Evolutionary conservation across 1,140 invertebrate species (phyloP).

Genomic region (Heliconius nattereri): DNA sequence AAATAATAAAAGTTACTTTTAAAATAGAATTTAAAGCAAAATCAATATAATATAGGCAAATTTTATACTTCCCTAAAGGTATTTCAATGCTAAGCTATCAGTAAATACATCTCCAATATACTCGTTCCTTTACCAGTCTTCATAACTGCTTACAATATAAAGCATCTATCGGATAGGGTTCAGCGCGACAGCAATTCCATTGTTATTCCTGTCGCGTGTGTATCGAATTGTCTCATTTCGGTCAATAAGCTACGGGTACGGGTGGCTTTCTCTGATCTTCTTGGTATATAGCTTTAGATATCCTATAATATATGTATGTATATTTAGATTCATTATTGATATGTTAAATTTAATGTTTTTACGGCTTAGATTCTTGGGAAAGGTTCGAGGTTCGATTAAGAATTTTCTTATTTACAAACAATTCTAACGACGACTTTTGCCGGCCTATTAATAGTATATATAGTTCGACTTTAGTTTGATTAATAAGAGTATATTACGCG

Average conservation of each 20-base stretch:
- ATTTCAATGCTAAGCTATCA: background rate
- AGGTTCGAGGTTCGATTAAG: no score
- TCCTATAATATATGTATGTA: background rate
- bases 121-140: background rate
- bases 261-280: slow-evolving; percentile 13
- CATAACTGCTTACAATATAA: background rate
- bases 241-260: slow-evolving; percentile 24
- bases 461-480: no score
- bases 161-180: background rate
- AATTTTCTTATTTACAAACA: no score
- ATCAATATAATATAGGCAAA: no score
- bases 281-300: slow-evolving; percentile 10
- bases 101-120: background rate
- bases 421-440: no score
- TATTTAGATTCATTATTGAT: background rate
- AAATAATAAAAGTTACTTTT: no score
- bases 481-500: no score
- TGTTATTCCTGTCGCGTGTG: slow-evolving; percentile 17
- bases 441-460: no score
- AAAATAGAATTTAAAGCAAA: no score
- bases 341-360: background rate
- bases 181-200: background rate
- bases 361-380: no score
- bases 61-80: no score
- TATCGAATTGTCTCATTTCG: slow-evolving; percentile 27